phyloP scores from a whole-genome alignment of 2,113 vertebrate species.

The Mohoua ochrocephala region DNA sequence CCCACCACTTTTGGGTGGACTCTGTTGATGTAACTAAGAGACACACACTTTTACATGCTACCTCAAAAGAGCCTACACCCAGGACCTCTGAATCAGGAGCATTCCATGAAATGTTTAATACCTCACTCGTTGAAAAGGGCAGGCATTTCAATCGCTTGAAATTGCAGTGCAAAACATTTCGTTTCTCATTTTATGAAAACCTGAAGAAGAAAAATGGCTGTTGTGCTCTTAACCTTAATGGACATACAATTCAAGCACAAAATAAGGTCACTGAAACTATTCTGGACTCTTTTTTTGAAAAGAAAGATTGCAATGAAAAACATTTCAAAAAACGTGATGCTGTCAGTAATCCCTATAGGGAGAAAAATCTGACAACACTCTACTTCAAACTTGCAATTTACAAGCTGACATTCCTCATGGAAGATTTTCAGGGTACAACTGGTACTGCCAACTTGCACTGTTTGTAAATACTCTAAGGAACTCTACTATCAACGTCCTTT shows the following conservation, averaged over 20 bases:
- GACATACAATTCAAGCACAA: background rate
- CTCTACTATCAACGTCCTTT: background rate
- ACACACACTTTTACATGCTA: background rate
- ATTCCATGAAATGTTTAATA: background rate
- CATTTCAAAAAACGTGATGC: background rate
- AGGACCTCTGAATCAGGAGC: background rate
- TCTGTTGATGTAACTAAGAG: background rate
- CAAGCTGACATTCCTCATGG: background rate
- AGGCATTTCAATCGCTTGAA: background rate
- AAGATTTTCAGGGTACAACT: background rate
- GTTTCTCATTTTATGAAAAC: background rate
- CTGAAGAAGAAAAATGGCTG: background rate
- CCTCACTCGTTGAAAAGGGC: background rate
- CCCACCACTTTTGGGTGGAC: background rate
- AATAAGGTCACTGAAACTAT: background rate
- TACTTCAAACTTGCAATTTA: background rate
- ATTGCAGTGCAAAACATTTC: background rate
- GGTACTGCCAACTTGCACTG: background rate
- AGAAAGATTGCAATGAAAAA: background rate
- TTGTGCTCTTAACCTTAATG: background rate
- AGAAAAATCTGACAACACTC: background rate
- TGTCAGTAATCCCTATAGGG: background rate
- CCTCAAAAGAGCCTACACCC: background rate
- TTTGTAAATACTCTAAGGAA: background rate
- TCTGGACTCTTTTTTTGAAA: background rate